Percentiles rank a stretch among this genome's conserved stretches.
Evolutionary conservation across 1,140 invertebrate genomes (phyloP).

Genomic region (Macrobrachium rosenbergii): DNA sequence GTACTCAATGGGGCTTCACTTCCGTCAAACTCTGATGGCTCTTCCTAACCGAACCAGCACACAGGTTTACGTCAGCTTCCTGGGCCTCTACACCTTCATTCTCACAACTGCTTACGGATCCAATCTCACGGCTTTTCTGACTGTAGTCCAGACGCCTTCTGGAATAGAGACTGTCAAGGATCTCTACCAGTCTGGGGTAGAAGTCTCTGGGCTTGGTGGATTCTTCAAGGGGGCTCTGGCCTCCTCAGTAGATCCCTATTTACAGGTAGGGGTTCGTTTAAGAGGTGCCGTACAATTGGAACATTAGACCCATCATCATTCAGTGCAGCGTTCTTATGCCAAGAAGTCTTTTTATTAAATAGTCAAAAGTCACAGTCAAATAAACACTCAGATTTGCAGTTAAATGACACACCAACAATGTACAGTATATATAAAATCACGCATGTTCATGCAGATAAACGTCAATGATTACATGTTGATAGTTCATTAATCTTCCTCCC

Average conservation of each 20-base stretch:
- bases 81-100: conserved; percentile 59
- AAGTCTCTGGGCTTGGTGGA: conserved; percentile 46
- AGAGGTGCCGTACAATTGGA: neutral
- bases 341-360: neutral
- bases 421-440: neutral
- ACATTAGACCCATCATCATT: too few species aligned
- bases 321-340: neutral
- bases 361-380: too few species aligned
- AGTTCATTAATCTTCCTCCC: neutral
- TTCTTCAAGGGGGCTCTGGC: conserved; percentile 62
- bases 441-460: neutral
- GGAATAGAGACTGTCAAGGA: conserved; percentile 48
- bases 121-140: conserved; percentile 63
- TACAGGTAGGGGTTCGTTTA: conserved; percentile 29
- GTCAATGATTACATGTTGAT: too few species aligned
- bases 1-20: conserved; percentile 39
- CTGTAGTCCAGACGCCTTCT: conserved; percentile 33
- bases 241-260: conserved; percentile 53
- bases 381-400: too few species aligned
- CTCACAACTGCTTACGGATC: conserved; percentile 58
- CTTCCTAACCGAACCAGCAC: neutral
- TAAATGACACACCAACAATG: neutral
- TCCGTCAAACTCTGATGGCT: conserved; percentile 33
- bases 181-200: conserved; percentile 28
- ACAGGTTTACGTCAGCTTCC: conserved; percentile 42